These are phyloP conservation scores for Allygus modestus DNA, from an alignment of 2,888 invertebrate species.

Conservation along the genomic window DNA sequence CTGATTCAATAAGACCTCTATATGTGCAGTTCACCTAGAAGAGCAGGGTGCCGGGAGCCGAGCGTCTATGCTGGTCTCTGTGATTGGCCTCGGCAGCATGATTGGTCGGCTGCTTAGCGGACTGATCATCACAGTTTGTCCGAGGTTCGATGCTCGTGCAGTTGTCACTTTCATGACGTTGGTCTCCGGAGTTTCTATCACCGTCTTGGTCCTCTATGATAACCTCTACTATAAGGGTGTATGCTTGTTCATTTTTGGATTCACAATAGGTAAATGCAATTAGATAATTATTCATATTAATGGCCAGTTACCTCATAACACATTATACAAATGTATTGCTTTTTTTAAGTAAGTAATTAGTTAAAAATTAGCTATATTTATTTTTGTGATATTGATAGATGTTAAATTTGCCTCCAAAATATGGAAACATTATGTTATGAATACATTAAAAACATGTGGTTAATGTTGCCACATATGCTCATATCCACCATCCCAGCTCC, in stretches of 20 bases:
- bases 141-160: slow-evolving; percentile 29
- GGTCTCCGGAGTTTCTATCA: not conserved
- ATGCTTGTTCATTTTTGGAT: slow-evolving; percentile 32
- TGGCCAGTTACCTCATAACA: too few species aligned
- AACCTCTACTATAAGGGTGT: slow-evolving; percentile 1
- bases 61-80: not conserved
- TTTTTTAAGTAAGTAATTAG: too few species aligned
- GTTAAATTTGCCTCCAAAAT: too few species aligned
- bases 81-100: slow-evolving; percentile 48
- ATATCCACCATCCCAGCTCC: too few species aligned
- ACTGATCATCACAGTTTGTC: slow-evolving; percentile 36
- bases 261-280: slow-evolving; percentile 22
- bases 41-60: slow-evolving; percentile 1
- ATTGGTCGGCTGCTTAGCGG: slow-evolving; percentile 51
- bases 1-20: too few species aligned
- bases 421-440: too few species aligned
- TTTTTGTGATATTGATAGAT: too few species aligned
- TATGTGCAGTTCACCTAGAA: slow-evolving; percentile 49
- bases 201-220: not conserved
- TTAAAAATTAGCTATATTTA: too few species aligned
- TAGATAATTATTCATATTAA: not conserved
- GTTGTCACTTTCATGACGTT: not conserved
- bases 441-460: too few species aligned
- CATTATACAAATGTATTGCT: too few species aligned
- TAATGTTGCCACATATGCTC: too few species aligned